Evolutionary conservation across 2,888 invertebrate genomes (phyloP), one percentile per base, ranked within the genome.

Genomic region (Nymphalis polychloros): DNA sequence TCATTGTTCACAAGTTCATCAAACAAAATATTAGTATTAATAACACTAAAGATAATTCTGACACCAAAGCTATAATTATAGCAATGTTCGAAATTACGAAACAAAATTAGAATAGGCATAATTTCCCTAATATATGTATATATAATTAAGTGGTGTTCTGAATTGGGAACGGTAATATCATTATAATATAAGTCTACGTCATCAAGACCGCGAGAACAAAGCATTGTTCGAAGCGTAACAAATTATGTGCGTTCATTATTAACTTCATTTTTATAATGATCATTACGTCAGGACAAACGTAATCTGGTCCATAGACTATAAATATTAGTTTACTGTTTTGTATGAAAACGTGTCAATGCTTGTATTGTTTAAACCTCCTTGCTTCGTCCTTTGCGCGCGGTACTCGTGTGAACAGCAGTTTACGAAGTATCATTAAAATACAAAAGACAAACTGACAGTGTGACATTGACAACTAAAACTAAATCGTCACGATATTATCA

Each of bases 221-320:
- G 69, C 63, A 67, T 64, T 61, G 64, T 63, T 50, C 64, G 52
- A 49, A 69, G 71, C 71, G 72, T 71, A 71, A 71, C 71, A 67
- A 69, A 73, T 68, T 65, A 72, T 72, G 64, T 69, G 69, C 67
- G 67, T 73, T 68, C 70, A 66, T 72, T 72, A 69, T 71, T 69
- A 63, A 63, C 52, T 57, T 67, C 69, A 67, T 72, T 67, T 63
- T 60, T 69, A 63, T 69, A 64, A 69, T 63, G 63, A 69, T 69
- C 49, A 64, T 73, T 73, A 71, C 72, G 71, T 71, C 64, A 61
- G 52, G 47, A 67, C 49, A 27, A 62, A 65, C 50, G 68, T 70
- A 72, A 70, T 63, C 59, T 59, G 19, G 62, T 67, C 67, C 57
- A 47, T 23, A 20, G 23, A 48, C 23, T 46, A 53, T 20, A 13